Evolutionary conservation across 2,797 vertebrate genomes (phyloP), one percentile per base, ranked within the genome.

Genomic region (Myoxocephalus aenaeus): DNA sequence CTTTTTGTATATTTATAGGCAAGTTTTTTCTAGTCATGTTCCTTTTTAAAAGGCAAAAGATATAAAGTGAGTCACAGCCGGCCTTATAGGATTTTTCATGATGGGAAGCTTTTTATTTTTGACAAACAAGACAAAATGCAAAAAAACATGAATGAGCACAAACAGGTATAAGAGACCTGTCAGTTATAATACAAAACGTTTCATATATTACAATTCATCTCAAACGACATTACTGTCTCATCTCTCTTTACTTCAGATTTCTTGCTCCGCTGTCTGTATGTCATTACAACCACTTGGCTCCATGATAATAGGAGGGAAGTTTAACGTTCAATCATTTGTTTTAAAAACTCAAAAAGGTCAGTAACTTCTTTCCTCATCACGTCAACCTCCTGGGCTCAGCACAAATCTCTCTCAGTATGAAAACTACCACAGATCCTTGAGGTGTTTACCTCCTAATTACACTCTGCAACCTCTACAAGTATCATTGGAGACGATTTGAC

Each of bases 161-260:
- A 1, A 89, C 8, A 1, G 3, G 13, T 63, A 58, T 29, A 74
- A 78, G 25, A 38, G 7, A 73, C 22, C 17, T 27, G 13, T 57
- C 42, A 79, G 48, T 70, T 46, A 68, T 25, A 59, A 56, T 75
- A 82, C 64, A 83, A 86, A 73, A 73, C 8, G 73, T 46, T 73
- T 66, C 2, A 50, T 64, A 80, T 74, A 50, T 81, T 56, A 87
- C 63, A 87, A 59, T 72, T 75, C 0, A 67, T 53, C 73, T 76
- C n/a, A 80, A 14, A 2, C 42, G 8, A 67, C 34, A 70, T n/a
- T 6, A 18, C 85, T 12, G 67, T 32, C 54, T 80, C 32, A 17
- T 86, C 83, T 84, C 79, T 76, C 68, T 82, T 61, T 67, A 69
- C 76, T 72, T 94, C 92, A 85, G 87, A 94, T 89, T 91, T 93